Base-by-base conservation (phyloP, 2,888 invertebrate species). In the Tetropium fuscum region DNA sequence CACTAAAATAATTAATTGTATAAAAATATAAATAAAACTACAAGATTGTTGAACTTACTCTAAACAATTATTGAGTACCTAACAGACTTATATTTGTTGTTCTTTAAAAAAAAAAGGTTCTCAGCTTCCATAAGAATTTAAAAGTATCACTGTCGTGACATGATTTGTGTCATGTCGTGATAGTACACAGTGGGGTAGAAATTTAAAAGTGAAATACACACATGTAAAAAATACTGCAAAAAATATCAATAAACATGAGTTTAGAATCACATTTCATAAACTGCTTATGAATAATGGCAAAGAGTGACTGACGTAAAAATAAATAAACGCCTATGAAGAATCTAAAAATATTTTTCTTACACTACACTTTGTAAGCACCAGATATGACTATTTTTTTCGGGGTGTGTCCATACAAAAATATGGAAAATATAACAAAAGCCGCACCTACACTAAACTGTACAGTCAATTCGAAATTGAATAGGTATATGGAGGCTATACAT, bases 321-420 rank as follows among this genome's bases (percentile, higher is more conserved):
- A 34, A 16, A 49, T 13, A 11, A 3, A 20, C 7, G 13, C 6
- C 19, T 43, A 25, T 34, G 19, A 58, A n/a, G n/a, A n/a, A n/a
- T n/a, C n/a, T n/a, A n/a, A n/a, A n/a, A n/a, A n/a, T n/a, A 4
- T 2, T 8, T 6, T 1, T 11, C 15, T 47, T 40, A 27, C 18
- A 54, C 61, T 71, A 68, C 53, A 64, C 48, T 60, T 53, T 53
- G 45, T 62, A 62, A 5, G 60, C 38, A 19, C 43, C 22, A 88
- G 85, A 20, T 3, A 57, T 15, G 15, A 49, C 58, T 7, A 60
- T 53, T 62, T 74, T 72, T 32, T 66, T 71, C 3, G 93, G 92
- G 69, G 89, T 89, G 78, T 93, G 90, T 53, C 94, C 90, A 80
- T 99, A 99, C 71, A 98, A 84, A 82, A 97, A 98, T 81, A 98